Percentiles rank a stretch among this genome's conserved stretches.
phyloP scores from a whole-genome alignment of 2,113 vertebrate genomes.

The Cochlearius cochlearius region DNA sequence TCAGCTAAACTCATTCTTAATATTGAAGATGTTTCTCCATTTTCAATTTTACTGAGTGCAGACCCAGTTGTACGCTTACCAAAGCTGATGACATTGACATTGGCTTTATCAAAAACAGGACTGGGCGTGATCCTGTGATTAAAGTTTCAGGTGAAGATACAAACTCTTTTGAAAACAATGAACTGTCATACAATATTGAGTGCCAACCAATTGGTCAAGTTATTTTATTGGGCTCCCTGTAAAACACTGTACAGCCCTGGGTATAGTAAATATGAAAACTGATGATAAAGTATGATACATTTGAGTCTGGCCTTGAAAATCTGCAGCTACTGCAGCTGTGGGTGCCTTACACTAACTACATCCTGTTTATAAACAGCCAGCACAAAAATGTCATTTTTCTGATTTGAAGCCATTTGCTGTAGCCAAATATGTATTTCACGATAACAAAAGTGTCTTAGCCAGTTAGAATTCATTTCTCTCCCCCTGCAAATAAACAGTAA shows the following conservation, averaged over 20 bases:
- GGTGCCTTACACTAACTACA: conserved; percentile 19
- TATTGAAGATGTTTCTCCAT: not conserved
- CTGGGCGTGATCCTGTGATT: not conserved
- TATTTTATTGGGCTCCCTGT: conserved; percentile 8
- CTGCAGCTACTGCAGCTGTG: conserved; percentile 36
- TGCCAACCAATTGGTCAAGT: not conserved
- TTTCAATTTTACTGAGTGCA: not conserved
- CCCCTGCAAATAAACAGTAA: not conserved
- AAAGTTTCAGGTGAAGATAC: not conserved
- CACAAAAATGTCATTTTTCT: conserved; percentile 53
- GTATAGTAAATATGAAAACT: conserved; percentile 7
- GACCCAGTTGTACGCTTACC: not conserved
- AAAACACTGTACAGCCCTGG: conserved; percentile 16
- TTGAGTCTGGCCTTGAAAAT: conserved; percentile 19
- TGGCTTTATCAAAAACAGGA: not conserved
- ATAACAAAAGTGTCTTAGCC: not conserved
- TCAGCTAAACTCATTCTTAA: not conserved
- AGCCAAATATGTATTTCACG: conserved; percentile 37
- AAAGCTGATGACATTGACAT: not conserved
- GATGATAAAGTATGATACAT: conserved; percentile 24
- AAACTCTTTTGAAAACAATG: conserved; percentile 14
- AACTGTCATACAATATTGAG: not conserved
- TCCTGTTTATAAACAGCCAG: conserved; percentile 58
- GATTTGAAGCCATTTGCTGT: conserved; percentile 31
- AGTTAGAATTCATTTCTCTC: conserved; percentile 10